These are phyloP conservation scores for Hippopotamus amphibius DNA, from an alignment of 2,113 vertebrate species.

Conservation along the genomic window DNA sequence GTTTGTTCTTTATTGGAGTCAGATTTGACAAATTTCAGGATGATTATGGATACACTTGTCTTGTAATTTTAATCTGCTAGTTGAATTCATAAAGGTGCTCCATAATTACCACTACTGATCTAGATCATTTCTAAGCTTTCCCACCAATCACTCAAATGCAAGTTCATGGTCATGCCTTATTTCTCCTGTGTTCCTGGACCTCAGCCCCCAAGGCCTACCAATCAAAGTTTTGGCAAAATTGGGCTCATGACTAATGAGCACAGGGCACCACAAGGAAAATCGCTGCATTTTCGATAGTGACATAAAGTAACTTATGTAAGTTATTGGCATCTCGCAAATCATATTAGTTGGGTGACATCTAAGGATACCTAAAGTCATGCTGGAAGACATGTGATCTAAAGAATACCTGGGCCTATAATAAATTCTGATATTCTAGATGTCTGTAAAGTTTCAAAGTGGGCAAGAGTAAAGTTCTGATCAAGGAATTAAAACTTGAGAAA, in stretches of 20 bases:
- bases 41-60: not conserved
- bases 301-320: not conserved
- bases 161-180: not conserved
- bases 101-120: not conserved
- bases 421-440: not conserved
- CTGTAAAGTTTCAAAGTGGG: not conserved
- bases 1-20: not conserved
- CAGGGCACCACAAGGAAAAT: not conserved
- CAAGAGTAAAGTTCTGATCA: not conserved
- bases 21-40: conserved; percentile 6
- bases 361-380: not conserved
- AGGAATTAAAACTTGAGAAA: not conserved
- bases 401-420: not conserved
- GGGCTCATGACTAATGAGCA: not conserved
- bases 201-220: not conserved
- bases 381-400: not conserved
- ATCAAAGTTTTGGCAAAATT: not conserved
- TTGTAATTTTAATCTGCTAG: not conserved
- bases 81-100: not conserved
- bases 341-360: not conserved
- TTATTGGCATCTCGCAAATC: not conserved
- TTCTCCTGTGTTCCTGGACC: not conserved
- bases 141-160: not conserved
- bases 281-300: not conserved
- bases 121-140: not conserved